Base-by-base conservation (phyloP, 2,797 vertebrate species). In the Fundulus diaphanus region DNA sequence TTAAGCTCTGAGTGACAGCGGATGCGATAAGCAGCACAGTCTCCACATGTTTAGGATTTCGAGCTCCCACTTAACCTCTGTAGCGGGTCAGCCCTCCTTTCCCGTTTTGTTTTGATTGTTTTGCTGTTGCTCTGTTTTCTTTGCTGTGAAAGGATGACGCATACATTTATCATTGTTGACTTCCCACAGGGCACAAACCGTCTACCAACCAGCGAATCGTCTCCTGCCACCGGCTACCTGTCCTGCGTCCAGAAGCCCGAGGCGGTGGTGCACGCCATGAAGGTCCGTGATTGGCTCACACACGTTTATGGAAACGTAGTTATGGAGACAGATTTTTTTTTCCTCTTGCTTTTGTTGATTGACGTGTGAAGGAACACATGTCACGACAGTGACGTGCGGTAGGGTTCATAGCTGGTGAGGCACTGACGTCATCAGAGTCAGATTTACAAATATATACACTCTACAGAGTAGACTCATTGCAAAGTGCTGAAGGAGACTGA, bases 241-340 rank as follows among this genome's bases (percentile, higher is more conserved):
- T 95, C 96, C 15, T 94, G 94, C 16, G 96, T 94, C 73, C 98
- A 98, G 95, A 99, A 99, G 90, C 98, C 98, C 0, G 98, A 99
- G 90, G 97, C 97, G 0, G 97, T 99, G 52, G 97, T 99, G 5
- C 97, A 99, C 0, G 97, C 97, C 27, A 99, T 99, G 97, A 99
- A 99, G 98, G 98, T 99, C 92, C 79, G 0, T 29, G 6, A 52
- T 40, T 15, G 3, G 27, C n/a, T 52, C 20, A 3, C 33, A 59
- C 42, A 40, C 51, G 40, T 13, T 37, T 35, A 37, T 24, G 22
- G 13, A 33, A 9, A 61, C 22, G 16, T 35, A 11, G 31, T 35
- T 0, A 22, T 35, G 57, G 57, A 11, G 22, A 51, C 24, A 3
- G 1, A 7, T 27, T 3, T 20, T 42, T 42, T 22, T 51, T 51